These are phyloP conservation scores for Dyspetes luteomarginatus DNA, from an alignment of 2,888 invertebrate genomes.

Conservation along the genomic window DNA sequence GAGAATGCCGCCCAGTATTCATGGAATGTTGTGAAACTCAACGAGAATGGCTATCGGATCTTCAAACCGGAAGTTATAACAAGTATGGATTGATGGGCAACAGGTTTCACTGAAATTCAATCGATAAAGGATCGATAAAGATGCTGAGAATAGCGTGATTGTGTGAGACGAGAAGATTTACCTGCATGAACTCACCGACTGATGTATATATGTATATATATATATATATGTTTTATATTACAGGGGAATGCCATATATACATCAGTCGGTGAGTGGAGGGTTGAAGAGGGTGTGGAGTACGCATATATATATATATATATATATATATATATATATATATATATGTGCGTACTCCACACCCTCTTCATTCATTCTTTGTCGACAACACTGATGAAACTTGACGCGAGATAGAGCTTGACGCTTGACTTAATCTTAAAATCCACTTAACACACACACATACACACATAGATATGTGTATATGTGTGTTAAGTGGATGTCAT, in stretches of 20 bases:
- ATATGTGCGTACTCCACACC: too few relatives aligned
- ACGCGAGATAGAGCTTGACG: not conserved
- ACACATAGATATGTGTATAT: too few relatives aligned
- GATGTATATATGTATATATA: not conserved
- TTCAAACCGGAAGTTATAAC: constrained; percentile 54
- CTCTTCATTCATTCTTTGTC: constrained; percentile 39
- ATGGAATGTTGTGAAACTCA: too few relatives aligned
- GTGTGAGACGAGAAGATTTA: constrained; percentile 32
- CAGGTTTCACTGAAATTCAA: constrained; percentile 52
- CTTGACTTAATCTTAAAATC: too few relatives aligned
- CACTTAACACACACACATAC: too few relatives aligned
- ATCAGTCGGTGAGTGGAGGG: constrained; percentile 13
- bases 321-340: constrained; percentile 1
- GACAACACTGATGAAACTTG: constrained; percentile 26
- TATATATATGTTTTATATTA: not conserved
- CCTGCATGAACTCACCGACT: not conserved
- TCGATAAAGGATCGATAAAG: constrained; percentile 12
- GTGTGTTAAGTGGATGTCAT: too few relatives aligned
- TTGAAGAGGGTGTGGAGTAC: not conserved
- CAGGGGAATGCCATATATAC: too few relatives aligned
- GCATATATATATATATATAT: too few relatives aligned
- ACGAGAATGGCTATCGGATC: constrained; percentile 6
- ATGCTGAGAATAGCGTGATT: constrained; percentile 20
- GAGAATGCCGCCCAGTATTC: constrained; percentile 3
- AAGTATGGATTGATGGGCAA: constrained; percentile 42